Percentiles rank a stretch among this genome's conserved stretches.
phyloP scores from a whole-genome alignment of 2,797 vertebrate species.

The Microcaecilia unicolor region DNA sequence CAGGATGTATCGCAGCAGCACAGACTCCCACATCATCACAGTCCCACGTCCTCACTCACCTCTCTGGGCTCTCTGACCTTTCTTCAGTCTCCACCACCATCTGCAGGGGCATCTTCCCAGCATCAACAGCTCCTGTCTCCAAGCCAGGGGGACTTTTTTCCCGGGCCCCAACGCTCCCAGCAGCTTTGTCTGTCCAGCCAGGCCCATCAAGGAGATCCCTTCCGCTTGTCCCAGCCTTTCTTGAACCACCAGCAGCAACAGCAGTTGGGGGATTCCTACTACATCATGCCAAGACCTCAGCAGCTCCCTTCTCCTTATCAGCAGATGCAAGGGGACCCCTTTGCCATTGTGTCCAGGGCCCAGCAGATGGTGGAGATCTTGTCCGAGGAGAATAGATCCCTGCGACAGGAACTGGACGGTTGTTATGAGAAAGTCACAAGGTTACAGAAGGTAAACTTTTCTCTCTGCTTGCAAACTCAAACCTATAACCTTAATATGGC shows the following conservation, averaged over 20 bases:
- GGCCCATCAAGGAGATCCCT: slow-evolving; percentile 64
- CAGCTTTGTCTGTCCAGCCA: slow-evolving; percentile 49
- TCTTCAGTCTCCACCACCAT: slow-evolving; percentile 76
- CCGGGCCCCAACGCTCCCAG: slow-evolving; percentile 49
- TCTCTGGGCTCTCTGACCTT: slow-evolving; percentile 83
- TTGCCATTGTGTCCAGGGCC: slow-evolving; percentile 76
- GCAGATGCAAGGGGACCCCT: slow-evolving; percentile 76
- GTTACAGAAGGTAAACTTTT: slow-evolving; percentile 92
- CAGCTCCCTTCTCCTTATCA: slow-evolving; percentile 70
- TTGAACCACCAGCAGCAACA: slow-evolving; percentile 50
- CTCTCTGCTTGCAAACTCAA: no score
- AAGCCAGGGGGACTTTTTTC: slow-evolving; percentile 54
- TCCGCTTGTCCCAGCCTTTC: slow-evolving; percentile 52
- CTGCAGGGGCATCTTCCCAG: slow-evolving; percentile 65
- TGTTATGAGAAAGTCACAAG: slow-evolving; percentile 88
- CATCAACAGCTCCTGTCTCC: slow-evolving; percentile 50
- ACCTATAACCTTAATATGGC: no score
- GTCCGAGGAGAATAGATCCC: slow-evolving; percentile 81
- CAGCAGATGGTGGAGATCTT: slow-evolving; percentile 92
- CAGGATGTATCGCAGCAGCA: slow-evolving; percentile 72
- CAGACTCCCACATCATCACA: slow-evolving; percentile 80
- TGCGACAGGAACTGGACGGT: slow-evolving; percentile 84
- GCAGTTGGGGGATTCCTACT: slow-evolving; percentile 49
- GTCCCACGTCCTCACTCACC: slow-evolving; percentile 87
- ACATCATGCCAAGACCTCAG: slow-evolving; percentile 58